Percentiles rank a stretch among this genome's conserved stretches.
Evolutionary conservation across 2,888 invertebrate genomes (phyloP).

Genomic region (Apomyelois bistriatella): DNA sequence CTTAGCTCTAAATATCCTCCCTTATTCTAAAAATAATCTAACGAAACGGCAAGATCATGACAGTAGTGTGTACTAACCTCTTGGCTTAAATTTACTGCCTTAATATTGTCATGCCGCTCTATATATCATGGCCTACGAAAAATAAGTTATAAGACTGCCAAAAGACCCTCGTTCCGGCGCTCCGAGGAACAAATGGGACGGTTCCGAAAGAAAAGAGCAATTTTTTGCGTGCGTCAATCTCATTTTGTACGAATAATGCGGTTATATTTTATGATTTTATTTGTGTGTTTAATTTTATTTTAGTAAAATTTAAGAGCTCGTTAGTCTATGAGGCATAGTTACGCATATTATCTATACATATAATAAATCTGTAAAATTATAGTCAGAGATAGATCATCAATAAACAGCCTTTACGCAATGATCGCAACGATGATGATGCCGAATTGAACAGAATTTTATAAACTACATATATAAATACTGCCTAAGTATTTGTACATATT

Average conservation of each 20-base stretch:
- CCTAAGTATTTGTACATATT: no score
- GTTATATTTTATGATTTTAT: conserved; percentile 30
- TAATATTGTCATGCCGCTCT: conserved; percentile 30
- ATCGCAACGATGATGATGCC: no score
- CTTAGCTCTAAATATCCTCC: background rate
- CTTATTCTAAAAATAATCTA: conserved; percentile 1
- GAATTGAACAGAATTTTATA: no score
- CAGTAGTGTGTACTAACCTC: conserved; percentile 9
- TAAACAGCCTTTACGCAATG: no score
- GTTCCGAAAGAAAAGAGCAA: conserved; percentile 46
- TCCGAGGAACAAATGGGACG: conserved; percentile 51
- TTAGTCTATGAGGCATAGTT: background rate
- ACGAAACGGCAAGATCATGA: background rate
- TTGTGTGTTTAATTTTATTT: background rate
- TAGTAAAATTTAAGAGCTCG: background rate
- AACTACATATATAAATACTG: no score
- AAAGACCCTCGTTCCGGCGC: conserved; percentile 46
- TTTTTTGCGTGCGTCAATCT: conserved; percentile 51
- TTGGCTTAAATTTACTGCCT: conserved; percentile 21
- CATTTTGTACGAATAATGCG: conserved; percentile 42
- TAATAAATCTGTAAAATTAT: no score
- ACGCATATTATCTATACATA: no score
- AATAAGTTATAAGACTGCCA: conserved; percentile 54
- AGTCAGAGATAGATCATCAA: no score
- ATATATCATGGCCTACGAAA: conserved; percentile 44